phyloP scores from a whole-genome alignment of 2,797 vertebrate species.

The Anisognathus igniventris region DNA sequence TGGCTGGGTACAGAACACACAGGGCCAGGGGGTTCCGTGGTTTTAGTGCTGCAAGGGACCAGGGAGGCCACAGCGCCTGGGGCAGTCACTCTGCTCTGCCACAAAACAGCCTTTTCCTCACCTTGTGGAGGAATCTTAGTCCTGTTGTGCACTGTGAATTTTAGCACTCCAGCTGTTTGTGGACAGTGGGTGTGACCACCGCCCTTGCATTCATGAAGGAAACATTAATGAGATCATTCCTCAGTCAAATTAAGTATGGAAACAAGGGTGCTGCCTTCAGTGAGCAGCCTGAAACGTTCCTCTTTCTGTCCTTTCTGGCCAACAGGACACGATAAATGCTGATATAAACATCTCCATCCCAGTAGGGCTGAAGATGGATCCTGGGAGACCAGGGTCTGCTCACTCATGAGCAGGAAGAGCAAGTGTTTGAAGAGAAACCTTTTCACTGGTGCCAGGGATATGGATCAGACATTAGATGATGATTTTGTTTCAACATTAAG shows the following conservation, averaged over 20 bases:
- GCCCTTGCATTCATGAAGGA: neutral
- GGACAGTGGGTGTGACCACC: neutral
- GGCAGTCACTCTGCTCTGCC: neutral
- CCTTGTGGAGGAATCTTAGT: neutral
- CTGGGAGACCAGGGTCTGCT: neutral
- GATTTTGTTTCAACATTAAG: neutral
- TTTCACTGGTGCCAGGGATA: neutral
- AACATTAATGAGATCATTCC: neutral
- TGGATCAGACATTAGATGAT: neutral
- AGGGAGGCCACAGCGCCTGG: neutral
- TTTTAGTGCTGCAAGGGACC: neutral
- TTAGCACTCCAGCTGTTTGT: neutral
- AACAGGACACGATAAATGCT: neutral
- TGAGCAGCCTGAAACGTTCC: neutral
- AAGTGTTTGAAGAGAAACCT: neutral
- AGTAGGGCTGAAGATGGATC: neutral
- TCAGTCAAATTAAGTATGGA: neutral
- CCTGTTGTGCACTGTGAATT: neutral
- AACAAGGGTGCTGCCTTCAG: neutral
- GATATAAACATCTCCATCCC: neutral
- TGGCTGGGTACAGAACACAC: too few species aligned
- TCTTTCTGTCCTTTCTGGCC: neutral
- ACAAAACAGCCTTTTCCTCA: neutral
- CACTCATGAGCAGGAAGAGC: neutral
- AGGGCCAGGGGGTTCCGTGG: rapidly evolving